A percentile compares a stretch with the other conserved stretches of the same genome.
These are phyloP conservation scores for Enteromius radiatus DNA, from an alignment of 2,797 vertebrate species.

Conservation along the genomic window DNA sequence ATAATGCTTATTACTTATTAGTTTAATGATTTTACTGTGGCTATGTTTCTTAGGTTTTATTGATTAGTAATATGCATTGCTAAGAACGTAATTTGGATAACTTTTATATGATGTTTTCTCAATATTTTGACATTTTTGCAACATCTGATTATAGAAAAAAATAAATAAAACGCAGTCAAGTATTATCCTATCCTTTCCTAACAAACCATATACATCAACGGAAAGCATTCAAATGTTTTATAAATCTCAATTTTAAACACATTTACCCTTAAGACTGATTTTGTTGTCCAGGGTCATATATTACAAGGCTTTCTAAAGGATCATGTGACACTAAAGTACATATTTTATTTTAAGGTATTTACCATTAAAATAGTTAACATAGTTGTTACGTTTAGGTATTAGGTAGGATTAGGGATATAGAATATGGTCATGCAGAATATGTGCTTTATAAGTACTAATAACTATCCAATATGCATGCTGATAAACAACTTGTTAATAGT, in stretches of 20 bases:
- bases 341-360: background rate
- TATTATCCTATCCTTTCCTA: too few species aligned
- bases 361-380: background rate
- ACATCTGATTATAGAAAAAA: too few species aligned
- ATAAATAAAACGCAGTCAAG: too few species aligned
- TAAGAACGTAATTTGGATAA: too few species aligned
- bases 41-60: background rate
- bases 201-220: too few species aligned
- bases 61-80: too few species aligned
- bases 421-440: background rate
- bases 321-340: background rate
- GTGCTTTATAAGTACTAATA: background rate
- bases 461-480: background rate
- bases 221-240: too few species aligned
- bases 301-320: too few species aligned
- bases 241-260: too few species aligned
- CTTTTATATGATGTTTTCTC: too few species aligned
- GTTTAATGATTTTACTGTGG: background rate
- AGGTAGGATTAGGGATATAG: background rate
- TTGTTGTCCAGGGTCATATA: background rate
- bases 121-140: too few species aligned
- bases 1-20: background rate
- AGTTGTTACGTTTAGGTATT: too few species aligned
- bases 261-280: background rate
- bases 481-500: background rate